Percentiles rank a stretch among this genome's conserved stretches.
Evolutionary conservation across 2,797 vertebrate genomes (phyloP).

Genomic region (Pempheris klunzingeri): DNA sequence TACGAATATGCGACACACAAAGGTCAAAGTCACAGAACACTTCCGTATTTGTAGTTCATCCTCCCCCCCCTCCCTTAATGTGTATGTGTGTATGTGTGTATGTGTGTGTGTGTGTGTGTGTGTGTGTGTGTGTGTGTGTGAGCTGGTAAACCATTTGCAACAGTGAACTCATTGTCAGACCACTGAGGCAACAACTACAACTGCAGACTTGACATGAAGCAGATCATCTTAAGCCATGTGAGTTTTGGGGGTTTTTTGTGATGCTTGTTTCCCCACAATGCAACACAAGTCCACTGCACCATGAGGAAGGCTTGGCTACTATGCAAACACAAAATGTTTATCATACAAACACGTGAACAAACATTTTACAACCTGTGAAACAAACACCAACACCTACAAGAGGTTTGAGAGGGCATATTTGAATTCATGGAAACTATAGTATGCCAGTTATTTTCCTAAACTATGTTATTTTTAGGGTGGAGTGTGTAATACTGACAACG

Average conservation of each 20-base stretch:
- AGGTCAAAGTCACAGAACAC: conserved; percentile 76
- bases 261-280: conserved; percentile 40
- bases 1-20: conserved; percentile 55
- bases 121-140: neutral
- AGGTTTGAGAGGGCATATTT: conserved; percentile 6
- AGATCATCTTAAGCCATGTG: neutral
- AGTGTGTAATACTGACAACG: too few relatives aligned
- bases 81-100: too few relatives aligned
- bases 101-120: neutral
- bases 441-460: neutral
- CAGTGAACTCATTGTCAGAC: conserved; percentile 11
- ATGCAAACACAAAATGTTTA: neutral
- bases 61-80: too few relatives aligned
- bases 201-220: neutral
- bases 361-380: conserved; percentile 8
- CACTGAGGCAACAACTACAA: neutral
- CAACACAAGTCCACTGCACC: conserved; percentile 31
- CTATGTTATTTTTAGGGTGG: neutral
- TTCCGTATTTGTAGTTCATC: conserved; percentile 82
- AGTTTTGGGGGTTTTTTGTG: too few relatives aligned
- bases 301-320: neutral
- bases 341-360: neutral
- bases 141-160: conserved; percentile 42
- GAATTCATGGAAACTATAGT: conserved; percentile 26
- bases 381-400: neutral